These are phyloP conservation scores for Chaetogeoica ovagalla DNA, from an alignment of 2,888 invertebrate species.

Conservation along the genomic window DNA sequence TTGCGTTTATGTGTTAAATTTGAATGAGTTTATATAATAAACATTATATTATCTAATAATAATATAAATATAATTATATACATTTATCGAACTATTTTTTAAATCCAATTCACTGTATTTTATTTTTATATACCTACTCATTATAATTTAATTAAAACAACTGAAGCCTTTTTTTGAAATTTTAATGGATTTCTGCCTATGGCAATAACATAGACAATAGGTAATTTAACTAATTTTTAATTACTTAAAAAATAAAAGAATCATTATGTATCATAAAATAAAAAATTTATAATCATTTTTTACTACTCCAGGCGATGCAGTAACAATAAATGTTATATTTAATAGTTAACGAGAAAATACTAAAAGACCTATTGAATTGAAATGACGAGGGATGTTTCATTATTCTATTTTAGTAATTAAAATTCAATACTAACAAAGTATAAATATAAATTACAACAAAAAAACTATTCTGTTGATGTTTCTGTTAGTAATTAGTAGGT, in stretches of 20 bases:
- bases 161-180: too few species aligned
- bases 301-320: background rate
- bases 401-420: slow-evolving; percentile 30
- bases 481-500: background rate
- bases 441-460: slow-evolving; percentile 15
- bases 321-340: background rate
- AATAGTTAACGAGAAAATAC: slow-evolving; percentile 5
- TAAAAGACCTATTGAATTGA: slow-evolving; percentile 21
- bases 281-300: background rate
- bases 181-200: too few species aligned
- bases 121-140: too few species aligned
- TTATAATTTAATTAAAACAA: too few species aligned
- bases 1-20: too few species aligned
- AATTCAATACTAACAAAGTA: slow-evolving; percentile 9
- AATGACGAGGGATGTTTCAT: background rate
- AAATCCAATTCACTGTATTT: too few species aligned
- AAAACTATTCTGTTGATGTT: slow-evolving; percentile 21
- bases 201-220: too few species aligned
- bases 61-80: too few species aligned
- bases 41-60: too few species aligned
- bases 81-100: too few species aligned
- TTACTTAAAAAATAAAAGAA: background rate
- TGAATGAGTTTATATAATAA: too few species aligned
- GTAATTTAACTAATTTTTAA: background rate
- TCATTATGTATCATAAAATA: background rate